Conservation (phyloP, 2,888 invertebrate genomes). For the Actias luna region DNA sequence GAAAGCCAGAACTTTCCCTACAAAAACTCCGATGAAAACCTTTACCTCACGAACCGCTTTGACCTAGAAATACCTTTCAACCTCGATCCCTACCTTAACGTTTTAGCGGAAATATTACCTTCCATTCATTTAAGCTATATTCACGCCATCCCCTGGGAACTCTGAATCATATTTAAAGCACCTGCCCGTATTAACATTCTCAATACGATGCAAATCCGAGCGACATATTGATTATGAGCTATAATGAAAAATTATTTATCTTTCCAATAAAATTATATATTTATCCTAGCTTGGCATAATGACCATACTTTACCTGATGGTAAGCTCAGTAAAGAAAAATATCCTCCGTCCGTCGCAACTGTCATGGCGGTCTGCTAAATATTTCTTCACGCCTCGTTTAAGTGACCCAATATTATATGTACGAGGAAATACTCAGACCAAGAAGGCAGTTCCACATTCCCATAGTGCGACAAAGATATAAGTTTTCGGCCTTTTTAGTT, state of each 20-base stretch:
- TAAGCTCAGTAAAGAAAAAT: too few relatives aligned
- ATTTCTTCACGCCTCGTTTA: too few relatives aligned
- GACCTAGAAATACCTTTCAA: conserved; percentile 9
- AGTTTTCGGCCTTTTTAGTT: too few relatives aligned
- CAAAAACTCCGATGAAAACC: not conserved
- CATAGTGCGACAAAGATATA: too few relatives aligned
- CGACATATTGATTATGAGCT: conserved; percentile 10
- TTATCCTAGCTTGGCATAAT: too few relatives aligned
- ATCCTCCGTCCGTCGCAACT: too few relatives aligned
- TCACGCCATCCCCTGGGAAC: conserved; percentile 7
- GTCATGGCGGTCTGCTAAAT: too few relatives aligned
- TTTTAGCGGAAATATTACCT: conserved; percentile 10
- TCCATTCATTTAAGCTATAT: conserved; percentile 12
- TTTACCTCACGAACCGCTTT: conserved; percentile 3
- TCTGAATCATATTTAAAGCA: conserved; percentile 14
- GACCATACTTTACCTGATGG: too few relatives aligned
- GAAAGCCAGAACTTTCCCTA: not conserved
- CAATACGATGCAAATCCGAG: not conserved
- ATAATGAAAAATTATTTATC: not conserved
- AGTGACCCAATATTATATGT: too few relatives aligned
- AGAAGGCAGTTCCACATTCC: too few relatives aligned
- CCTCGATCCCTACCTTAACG: not conserved
- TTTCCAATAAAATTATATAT: not conserved
- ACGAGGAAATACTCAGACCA: too few relatives aligned
- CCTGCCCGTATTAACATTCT: conserved; percentile 9